A percentile compares a stretch with the other conserved stretches of the same genome.
phyloP scores from a whole-genome alignment of 2,113 vertebrate genomes.

The Solea solea region DNA sequence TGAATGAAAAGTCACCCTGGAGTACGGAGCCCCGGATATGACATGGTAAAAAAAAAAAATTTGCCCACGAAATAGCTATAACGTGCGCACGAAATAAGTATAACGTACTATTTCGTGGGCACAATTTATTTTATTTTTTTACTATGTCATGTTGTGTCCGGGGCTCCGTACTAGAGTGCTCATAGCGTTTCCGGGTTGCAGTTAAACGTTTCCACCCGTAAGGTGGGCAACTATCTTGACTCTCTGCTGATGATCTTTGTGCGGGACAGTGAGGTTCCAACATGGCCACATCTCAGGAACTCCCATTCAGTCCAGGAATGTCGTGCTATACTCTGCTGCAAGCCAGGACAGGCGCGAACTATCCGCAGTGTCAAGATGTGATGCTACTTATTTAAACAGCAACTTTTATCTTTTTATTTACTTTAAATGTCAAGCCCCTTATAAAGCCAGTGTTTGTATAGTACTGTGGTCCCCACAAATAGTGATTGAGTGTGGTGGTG shows the following conservation, averaged over 20 bases:
- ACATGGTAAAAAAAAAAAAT: too few species aligned
- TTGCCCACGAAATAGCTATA: too few species aligned
- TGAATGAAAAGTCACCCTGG: too few species aligned
- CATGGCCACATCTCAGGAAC: constrained; percentile 90
- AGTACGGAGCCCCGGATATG: too few species aligned
- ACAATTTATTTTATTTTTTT: too few species aligned
- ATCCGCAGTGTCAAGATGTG: neutral
- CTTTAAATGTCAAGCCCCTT: neutral
- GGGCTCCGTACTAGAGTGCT: too few species aligned
- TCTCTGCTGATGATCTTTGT: constrained; percentile 34
- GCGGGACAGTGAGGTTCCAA: constrained; percentile 81
- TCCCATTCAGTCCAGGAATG: constrained; percentile 80
- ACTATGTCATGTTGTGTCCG: too few species aligned
- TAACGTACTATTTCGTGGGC: too few species aligned
- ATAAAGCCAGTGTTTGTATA: neutral
- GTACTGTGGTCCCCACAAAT: neutral
- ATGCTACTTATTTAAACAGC: constrained; percentile 20
- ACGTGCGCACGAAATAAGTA: too few species aligned
- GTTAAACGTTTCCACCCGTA: neutral
- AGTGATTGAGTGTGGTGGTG: neutral
- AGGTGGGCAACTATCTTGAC: constrained; percentile 33
- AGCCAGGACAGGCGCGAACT: constrained; percentile 51
- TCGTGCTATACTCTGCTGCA: constrained; percentile 38
- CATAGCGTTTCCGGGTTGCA: too few species aligned
- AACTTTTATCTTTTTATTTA: neutral